Conservation (phyloP, 2,113 vertebrate genomes). For the Sialia sialis region DNA sequence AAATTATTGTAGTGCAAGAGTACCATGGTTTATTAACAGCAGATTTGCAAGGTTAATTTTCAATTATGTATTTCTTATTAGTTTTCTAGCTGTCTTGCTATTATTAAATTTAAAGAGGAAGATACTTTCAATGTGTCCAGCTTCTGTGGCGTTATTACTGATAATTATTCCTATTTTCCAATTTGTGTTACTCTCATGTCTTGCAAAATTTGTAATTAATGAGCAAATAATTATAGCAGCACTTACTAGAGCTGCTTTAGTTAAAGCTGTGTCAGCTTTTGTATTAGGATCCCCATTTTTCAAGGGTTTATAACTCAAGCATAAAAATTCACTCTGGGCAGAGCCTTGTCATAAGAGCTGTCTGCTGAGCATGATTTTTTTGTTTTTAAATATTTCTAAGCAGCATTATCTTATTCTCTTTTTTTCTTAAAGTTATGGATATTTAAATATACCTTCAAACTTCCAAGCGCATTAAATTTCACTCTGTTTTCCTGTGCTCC, state of each 20-base stretch:
- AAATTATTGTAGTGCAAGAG: slow-evolving; percentile 57
- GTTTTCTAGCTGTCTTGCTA: slow-evolving; percentile 64
- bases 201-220: slow-evolving; percentile 73
- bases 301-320: slow-evolving; percentile 65
- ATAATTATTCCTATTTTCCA: slow-evolving; percentile 74
- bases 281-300: slow-evolving; percentile 56
- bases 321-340: slow-evolving; percentile 52
- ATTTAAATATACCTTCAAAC: neutral
- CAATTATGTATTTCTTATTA: slow-evolving; percentile 75
- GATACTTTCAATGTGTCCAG: slow-evolving; percentile 62
- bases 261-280: slow-evolving; percentile 66
- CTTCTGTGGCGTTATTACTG: slow-evolving; percentile 62
- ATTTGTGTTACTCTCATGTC: slow-evolving; percentile 70
- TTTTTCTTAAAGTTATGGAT: neutral
- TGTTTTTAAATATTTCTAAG: neutral
- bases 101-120: slow-evolving; percentile 74
- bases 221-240: slow-evolving; percentile 72
- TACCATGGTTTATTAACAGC: slow-evolving; percentile 64
- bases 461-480: neutral
- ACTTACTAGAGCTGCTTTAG: slow-evolving; percentile 60
- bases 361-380: slow-evolving; percentile 7
- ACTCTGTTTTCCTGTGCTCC: neutral
- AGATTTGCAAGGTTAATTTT: slow-evolving; percentile 74
- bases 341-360: neutral
- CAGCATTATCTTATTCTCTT: neutral